Base-by-base conservation (phyloP, 2,888 invertebrate genomes). In the Lamproptera curius region DNA sequence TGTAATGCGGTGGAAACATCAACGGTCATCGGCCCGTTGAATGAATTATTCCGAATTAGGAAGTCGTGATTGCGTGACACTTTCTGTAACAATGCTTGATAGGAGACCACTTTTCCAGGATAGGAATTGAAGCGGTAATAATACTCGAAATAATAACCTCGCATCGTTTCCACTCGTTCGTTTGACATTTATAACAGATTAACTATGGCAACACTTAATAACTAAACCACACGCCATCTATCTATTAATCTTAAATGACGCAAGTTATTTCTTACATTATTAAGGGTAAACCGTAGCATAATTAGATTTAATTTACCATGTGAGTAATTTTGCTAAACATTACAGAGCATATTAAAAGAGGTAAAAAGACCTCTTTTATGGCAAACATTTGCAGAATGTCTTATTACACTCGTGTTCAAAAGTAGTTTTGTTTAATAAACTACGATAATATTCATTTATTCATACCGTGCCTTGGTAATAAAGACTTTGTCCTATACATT, bases 111-210 rank as follows among this genome's bases (percentile, higher is more conserved):
- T 79, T 76, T 70, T 72, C 71, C 73, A 68, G 63, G 63, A 65
- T 65, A 63, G 54, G 66, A 73, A 77, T 75, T 73, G 73, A 75
- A 79, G 74, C 74, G 68, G 75, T 65, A 73, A 71, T 76, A 75
- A 70, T 76, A 67, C 67, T 73, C 63, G 63, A 71, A 76, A 78
- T 79, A 77, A 82, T 76, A 71, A 71, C 63, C 59, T 58, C 61
- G 61, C 33, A 28, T 67, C 69, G 68, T 70, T 70, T 75, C 74
- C 70, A 67, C 62, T 66, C 67, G 64, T 65, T 65, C 59, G 64
- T 67, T 71, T 82, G 81, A 82, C 83, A 82, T 82, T 83, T 85
- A 82, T 83, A 77, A 82, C 81, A 81, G 81, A 83, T 83, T 84
- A 70, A 76, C 68, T 71, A 72, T 71, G 67, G 69, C 66, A 68